These are phyloP conservation scores for Chionis minor DNA, from an alignment of 2,113 vertebrate species.

Conservation along the genomic window DNA sequence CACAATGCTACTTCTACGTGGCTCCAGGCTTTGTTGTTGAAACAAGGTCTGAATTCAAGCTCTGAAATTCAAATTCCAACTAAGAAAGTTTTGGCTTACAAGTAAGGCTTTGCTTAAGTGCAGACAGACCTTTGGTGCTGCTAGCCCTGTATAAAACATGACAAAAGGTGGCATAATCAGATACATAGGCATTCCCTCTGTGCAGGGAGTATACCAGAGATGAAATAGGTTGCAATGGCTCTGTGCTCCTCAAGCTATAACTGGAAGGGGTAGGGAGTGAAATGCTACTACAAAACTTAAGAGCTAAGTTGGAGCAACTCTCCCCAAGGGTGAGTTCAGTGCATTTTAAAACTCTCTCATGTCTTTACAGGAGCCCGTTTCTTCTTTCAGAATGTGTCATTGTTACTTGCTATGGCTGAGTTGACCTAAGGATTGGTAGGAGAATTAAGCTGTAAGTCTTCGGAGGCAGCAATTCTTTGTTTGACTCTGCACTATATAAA, in stretches of 20 bases:
- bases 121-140: neutral
- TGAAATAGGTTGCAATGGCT: neutral
- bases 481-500: slow-evolving; percentile 1
- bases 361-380: neutral
- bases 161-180: neutral
- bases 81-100: neutral
- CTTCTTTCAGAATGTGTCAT: neutral
- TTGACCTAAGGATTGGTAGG: neutral
- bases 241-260: neutral
- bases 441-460: slow-evolving; percentile 37
- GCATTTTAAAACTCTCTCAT: neutral
- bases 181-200: neutral
- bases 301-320: neutral
- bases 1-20: neutral
- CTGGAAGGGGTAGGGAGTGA: neutral
- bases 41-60: neutral
- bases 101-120: neutral
- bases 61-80: neutral
- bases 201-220: neutral
- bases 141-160: neutral
- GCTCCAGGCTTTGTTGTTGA: neutral
- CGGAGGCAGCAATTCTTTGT: neutral
- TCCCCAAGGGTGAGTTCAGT: neutral
- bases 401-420: neutral
- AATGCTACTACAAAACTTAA: neutral